Evolutionary conservation across 1,140 invertebrate species (phyloP).

Genomic region (Aethina tumida): DNA sequence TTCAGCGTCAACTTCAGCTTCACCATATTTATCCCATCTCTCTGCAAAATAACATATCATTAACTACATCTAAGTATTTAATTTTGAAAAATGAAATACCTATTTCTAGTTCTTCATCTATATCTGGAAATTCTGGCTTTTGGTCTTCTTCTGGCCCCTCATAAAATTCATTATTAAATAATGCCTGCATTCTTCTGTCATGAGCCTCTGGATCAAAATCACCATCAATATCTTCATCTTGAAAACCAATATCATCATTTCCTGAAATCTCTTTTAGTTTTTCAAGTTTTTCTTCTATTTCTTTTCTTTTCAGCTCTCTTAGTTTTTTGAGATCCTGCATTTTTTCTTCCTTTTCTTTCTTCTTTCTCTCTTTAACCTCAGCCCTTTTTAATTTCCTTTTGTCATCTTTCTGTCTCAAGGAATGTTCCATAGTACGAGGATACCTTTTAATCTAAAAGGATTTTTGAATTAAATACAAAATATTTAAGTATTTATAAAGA

Average conservation of each 20-base stretch:
- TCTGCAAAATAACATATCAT: constrained; percentile 36
- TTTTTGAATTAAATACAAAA: not conserved
- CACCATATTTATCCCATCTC: constrained; percentile 62
- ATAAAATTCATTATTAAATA: constrained; percentile 87
- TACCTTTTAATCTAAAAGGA: constrained; percentile 68
- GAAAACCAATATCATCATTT: constrained; percentile 19
- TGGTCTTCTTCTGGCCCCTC: constrained; percentile 53
- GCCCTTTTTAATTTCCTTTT: constrained; percentile 66
- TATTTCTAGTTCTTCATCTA: constrained; percentile 64
- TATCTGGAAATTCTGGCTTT: constrained; percentile 72
- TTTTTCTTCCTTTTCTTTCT: constrained; percentile 71
- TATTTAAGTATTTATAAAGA: constrained; percentile 21
- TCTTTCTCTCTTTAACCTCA: constrained; percentile 66
- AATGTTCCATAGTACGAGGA: constrained; percentile 78
- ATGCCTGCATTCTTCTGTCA: constrained; percentile 75
- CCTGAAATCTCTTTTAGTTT: constrained; percentile 68
- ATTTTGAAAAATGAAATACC: constrained; percentile 28
- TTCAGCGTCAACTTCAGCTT: constrained; percentile 32
- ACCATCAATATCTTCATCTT: constrained; percentile 62
- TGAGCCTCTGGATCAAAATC: constrained; percentile 90
- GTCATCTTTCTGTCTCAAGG: constrained; percentile 70
- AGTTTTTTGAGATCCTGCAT: constrained; percentile 78
- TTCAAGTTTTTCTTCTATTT: constrained; percentile 82
- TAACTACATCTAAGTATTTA: not conserved
- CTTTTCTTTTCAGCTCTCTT: constrained; percentile 79